Base-by-base conservation (phyloP, 2,113 vertebrate genomes). In the Montifringilla adamsi region DNA sequence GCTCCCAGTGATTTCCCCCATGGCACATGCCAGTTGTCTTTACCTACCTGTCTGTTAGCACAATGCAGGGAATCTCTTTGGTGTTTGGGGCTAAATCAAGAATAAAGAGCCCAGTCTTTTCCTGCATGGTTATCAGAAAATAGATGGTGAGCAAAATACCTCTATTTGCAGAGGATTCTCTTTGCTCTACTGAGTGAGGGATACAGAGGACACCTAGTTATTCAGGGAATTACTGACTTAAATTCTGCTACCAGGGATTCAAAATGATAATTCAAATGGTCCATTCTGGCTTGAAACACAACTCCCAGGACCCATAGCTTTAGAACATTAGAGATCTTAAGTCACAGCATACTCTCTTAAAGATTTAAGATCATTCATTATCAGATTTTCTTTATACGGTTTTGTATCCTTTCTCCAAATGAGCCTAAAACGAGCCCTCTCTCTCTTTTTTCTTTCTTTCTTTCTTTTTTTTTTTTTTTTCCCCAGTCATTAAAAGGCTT, bases 51-150 rank as follows among this genome's bases (percentile, higher is more conserved):
- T 28, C 22, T 79, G 8, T 47, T 73, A 76, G 24, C 30, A 47
- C 26, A 66, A 4, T 2, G 18, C 21, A 69, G 55, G 26, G 8
- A 21, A 69, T 37, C 49, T 90, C 21, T 77, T 63, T 47, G 23
- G 27, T 86, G n/a, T 3, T 11, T 83, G 13, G 2, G 22, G 2
- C 21, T 89, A 83, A 79, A 66, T 58, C 17, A 76, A 73, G 33
- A 58, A 60, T 18, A 68, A 78, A 50, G 12, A 53, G 2, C 3
- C 50, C 6, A 76, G 9, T 39, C 10, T 69, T 85, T 53, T 74
- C 16, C 35, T 68, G 7, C 0, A 0, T 22, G 31, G 21, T 37
- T 89, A 11, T 27, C 23, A 49, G 17, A 74, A 62, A 73, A 46
- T 17, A 75, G 19, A 14, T 49, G 12, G 13, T 39, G 20, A 11